Base-by-base conservation (phyloP, 2,113 vertebrate genomes). In the Mellivora capensis region DNA sequence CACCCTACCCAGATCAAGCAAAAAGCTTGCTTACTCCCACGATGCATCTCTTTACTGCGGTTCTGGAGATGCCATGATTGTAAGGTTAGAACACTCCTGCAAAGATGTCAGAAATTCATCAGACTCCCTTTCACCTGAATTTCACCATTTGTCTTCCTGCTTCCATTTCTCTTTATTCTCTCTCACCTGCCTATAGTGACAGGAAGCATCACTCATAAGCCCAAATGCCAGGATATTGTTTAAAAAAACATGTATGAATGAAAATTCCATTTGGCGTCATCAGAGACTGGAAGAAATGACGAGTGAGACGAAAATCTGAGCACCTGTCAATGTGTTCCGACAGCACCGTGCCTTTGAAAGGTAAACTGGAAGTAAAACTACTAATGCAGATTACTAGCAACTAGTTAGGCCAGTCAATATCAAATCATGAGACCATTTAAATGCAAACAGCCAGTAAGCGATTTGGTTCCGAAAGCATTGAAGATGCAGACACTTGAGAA, bases 361-460 rank as follows among this genome's bases (percentile, higher is more conserved):
- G 81, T 42, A 83, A 89, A 96, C 18, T 21, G 31, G 72, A 76
- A 85, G 69, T 61, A 77, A 88, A 81, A 67, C 47, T 86, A 90
- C 80, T 80, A 93, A 94, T 85, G 83, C 14, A 5, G 42, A 54
- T 29, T 31, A 67, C 74, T 86, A 79, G 94, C 39, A 80, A 96
- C 88, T 91, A 34, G 25, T 92, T 89, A 79, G 47, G 34, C 54
- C 27, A 62, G 74, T 93, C 89, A 71, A 82, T 89, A 89, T 6
- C 42, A 95, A 97, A 93, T 91, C 81, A 64, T 18, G 37, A 85
- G 34, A 15, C 23, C 42, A 92, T 88, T 94, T 85, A 96, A 85
- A 94, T 76, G 29, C 37, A 91, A 96, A 74, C 57, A 81, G 34
- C 44, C 52, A 49, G 27, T 49, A 62, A 85, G 59, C 62, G 34